Base-by-base conservation (phyloP, 2,113 vertebrate species). In the Antigone vipio region DNA sequence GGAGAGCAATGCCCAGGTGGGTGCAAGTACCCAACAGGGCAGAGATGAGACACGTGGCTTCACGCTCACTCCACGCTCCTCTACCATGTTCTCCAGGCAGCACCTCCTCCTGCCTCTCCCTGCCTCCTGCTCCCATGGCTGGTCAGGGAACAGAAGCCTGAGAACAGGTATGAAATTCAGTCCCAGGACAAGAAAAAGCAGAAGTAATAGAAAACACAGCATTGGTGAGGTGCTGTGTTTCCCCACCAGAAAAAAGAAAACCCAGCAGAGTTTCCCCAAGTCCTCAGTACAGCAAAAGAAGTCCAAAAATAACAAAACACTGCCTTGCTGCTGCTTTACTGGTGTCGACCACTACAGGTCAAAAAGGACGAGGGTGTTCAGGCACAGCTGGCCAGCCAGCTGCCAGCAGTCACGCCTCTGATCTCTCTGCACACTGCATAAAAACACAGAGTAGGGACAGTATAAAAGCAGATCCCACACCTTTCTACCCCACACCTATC, bases 391-490 rank as follows among this genome's bases (percentile, higher is more conserved):
- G 52, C 30, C 42, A 82, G 52, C 29, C 44, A 82, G 34, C n/a
- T 58, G 44, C 76, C 58, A 42, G 47, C 53, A 77, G 55, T 34
- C 18, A 42, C 35, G 49, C 42, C 53, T 77, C 38, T 30, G 0
- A 55, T 30, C 34, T 72, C 34, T 29, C 45, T 50, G 55, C 21
- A 30, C 1, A 2, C 34, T 45, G 35, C 72, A 87, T 59, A 58
- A 94, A 80, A 92, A 0, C 2, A 0, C 0, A 53, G 0, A 72
- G 21, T 11, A 13, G 30, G 32, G 44, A 69, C 0, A 2, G 8
- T 26, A 42, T 6, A 73, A 88, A 73, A 79, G 16, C 38, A 87
- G 52, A 38, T 8, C 34, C 22, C 8, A 2, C 24, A 22, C 19
- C 69, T 80, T 86, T 69, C 32, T 66, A 62, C 27, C 74, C 56